Evolutionary conservation across 2,797 vertebrate genomes (phyloP).

Genomic region (Chelon labrosus): DNA sequence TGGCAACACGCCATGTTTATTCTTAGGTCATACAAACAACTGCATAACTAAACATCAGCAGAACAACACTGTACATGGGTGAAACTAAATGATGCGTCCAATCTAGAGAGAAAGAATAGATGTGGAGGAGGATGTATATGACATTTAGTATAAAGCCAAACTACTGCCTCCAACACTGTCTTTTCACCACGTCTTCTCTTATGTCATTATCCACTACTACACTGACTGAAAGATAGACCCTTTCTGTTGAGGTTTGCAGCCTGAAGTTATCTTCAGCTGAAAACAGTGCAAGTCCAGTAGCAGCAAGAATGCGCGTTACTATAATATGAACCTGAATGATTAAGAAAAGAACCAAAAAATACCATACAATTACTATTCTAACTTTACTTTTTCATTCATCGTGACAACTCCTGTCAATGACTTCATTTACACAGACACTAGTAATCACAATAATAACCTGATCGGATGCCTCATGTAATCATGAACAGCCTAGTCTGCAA

Average conservation of each 20-base stretch:
- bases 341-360: too few species aligned
- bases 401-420: too few species aligned
- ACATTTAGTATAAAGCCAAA: background rate
- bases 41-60: background rate
- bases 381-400: too few species aligned
- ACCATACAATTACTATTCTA: too few species aligned
- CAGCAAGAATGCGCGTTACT: background rate
- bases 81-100: background rate
- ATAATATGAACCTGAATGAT: background rate
- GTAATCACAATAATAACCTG: too few species aligned
- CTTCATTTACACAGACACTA: too few species aligned
- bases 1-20: background rate
- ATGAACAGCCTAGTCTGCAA: too few species aligned
- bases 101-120: background rate
- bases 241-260: background rate
- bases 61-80: background rate
- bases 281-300: background rate
- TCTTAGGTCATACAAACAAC: slow-evolving; percentile 4
- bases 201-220: background rate
- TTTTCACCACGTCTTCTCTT: slow-evolving; percentile 1
- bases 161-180: background rate
- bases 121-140: background rate
- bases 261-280: background rate
- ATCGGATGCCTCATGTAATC: too few species aligned
- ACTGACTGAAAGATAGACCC: background rate